These are phyloP conservation scores for Pteromalus puparum DNA, from an alignment of 1,140 invertebrate species.

Conservation along the genomic window DNA sequence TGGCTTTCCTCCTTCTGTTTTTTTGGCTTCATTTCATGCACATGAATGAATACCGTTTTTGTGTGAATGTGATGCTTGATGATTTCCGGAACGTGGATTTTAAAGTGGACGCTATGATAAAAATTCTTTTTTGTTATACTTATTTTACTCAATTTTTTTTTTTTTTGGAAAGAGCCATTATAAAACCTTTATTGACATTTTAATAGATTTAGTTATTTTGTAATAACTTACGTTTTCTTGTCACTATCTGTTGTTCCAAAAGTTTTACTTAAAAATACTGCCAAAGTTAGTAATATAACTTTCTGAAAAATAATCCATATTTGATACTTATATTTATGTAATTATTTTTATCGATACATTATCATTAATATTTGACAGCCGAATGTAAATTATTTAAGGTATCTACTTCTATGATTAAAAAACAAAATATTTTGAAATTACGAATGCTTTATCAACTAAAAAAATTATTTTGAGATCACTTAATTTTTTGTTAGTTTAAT, in stretches of 20 bases:
- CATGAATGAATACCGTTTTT: slow-evolving; percentile 76
- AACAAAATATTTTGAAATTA: neutral
- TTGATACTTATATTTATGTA: neutral
- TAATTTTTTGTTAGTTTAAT: neutral
- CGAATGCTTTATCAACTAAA: no score
- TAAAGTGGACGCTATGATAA: slow-evolving; percentile 74
- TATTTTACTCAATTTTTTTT: slow-evolving; percentile 4
- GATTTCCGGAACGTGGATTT: slow-evolving; percentile 77
- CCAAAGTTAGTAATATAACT: neutral
- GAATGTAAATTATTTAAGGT: neutral
- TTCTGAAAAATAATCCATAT: slow-evolving; percentile 43
- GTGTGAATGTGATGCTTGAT: slow-evolving; percentile 78
- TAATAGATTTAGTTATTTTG: neutral
- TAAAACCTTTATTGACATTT: neutral
- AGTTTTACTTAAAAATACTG: neutral
- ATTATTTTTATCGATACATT: no score
- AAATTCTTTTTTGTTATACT: neutral
- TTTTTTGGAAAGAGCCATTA: neutral
- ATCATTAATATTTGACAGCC: no score
- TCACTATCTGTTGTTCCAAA: neutral
- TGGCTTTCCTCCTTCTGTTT: slow-evolving; percentile 72
- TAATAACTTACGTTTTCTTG: slow-evolving; percentile 36
- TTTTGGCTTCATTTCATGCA: slow-evolving; percentile 62
- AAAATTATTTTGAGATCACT: no score
- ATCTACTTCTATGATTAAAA: neutral